Evolutionary conservation across 2,888 invertebrate genomes (phyloP).

Genomic region (Hofmannophila pseudospretella): DNA sequence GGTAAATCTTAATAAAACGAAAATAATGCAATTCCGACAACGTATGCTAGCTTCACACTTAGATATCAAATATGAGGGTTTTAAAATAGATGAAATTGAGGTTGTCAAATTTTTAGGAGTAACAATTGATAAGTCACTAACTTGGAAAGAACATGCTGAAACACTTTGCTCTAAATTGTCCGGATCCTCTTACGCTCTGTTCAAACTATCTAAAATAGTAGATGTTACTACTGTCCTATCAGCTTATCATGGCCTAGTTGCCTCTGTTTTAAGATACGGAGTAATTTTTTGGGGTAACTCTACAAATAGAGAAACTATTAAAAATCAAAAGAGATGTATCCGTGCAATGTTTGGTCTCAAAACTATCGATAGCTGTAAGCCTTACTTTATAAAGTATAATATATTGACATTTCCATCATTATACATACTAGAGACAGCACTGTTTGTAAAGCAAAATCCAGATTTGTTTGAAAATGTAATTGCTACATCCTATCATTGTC

Average conservation of each 20-base stretch:
- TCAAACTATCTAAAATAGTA: conserved; percentile 2
- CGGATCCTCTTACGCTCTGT: not conserved
- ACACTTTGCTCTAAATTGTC: not conserved
- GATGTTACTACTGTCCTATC: not conserved
- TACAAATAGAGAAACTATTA: not conserved
- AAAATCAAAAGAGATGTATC: conserved; percentile 6
- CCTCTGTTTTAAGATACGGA: not conserved
- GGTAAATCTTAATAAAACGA: conserved; percentile 11
- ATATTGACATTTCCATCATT: not conserved
- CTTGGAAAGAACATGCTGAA: conserved; percentile 8
- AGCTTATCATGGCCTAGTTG: not conserved
- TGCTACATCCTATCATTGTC: no score
- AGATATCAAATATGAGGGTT: conserved; percentile 2
- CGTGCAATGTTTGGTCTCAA: conserved; percentile 2
- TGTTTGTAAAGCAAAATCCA: not conserved
- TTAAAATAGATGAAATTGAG: conserved; percentile 5
- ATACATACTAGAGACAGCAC: not conserved
- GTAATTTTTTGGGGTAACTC: conserved; percentile 8
- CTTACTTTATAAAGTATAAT: not conserved
- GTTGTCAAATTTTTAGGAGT: conserved; percentile 8
- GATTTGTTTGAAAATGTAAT: no score
- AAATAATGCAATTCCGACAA: conserved; percentile 1
- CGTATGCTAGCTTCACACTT: not conserved
- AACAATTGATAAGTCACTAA: conserved; percentile 5
- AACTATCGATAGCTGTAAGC: not conserved